These are phyloP conservation scores for Ranitomeya imitator DNA, from an alignment of 2,113 vertebrate genomes.

Conservation along the genomic window DNA sequence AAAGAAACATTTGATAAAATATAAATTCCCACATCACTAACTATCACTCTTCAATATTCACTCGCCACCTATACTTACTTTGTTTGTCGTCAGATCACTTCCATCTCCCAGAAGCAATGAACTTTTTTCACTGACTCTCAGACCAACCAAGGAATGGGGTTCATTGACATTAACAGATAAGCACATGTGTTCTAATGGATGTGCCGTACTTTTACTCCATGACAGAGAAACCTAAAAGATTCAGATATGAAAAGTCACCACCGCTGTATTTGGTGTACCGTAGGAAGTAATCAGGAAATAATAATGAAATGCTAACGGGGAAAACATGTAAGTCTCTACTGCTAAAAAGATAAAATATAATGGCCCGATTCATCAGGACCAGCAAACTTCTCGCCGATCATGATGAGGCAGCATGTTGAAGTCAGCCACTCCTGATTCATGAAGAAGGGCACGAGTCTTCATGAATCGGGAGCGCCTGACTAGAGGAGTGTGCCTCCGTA, in stretches of 20 bases:
- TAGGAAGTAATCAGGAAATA: background rate
- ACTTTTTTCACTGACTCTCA: constrained; percentile 73
- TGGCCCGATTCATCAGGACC: too few relatives aligned
- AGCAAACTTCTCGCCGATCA: too few relatives aligned
- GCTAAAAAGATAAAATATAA: background rate
- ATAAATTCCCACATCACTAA: background rate
- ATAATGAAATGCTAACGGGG: background rate
- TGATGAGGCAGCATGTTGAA: too few relatives aligned
- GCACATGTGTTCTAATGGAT: constrained; percentile 62
- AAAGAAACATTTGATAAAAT: background rate
- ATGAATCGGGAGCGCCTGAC: too few relatives aligned
- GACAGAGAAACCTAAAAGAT: constrained; percentile 69
- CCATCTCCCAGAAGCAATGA: constrained; percentile 26
- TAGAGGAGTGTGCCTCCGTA: too few relatives aligned
- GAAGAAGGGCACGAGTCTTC: too few relatives aligned
- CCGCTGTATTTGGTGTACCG: background rate
- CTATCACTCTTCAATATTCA: background rate
- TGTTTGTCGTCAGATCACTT: constrained; percentile 68
- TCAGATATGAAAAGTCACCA: background rate
- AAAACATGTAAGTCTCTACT: background rate
- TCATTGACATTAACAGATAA: constrained; percentile 66
- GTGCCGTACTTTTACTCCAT: constrained; percentile 62
- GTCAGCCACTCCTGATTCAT: too few relatives aligned
- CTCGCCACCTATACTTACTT: constrained; percentile 61
- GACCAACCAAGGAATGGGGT: constrained; percentile 67